Conservation (phyloP, 2,888 invertebrate genomes). For the Amiota mariae region DNA sequence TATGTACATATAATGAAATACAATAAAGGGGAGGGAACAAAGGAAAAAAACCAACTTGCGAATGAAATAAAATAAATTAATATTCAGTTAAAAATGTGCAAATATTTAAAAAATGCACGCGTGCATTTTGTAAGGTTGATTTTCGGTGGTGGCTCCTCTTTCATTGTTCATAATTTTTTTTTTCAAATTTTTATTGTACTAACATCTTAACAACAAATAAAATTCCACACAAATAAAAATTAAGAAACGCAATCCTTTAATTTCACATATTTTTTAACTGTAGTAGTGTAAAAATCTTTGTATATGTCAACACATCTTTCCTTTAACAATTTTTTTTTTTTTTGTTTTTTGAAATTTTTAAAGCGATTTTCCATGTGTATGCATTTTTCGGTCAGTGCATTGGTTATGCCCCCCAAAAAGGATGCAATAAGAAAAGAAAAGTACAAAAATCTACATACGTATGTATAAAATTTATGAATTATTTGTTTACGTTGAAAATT, state of each 20-base stretch:
- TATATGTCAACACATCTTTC: too few relatives aligned
- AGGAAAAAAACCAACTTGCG: background rate
- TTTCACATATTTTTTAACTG: too few relatives aligned
- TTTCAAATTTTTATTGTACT: too few relatives aligned
- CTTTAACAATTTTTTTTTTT: constrained; percentile 13
- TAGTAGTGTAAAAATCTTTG: too few relatives aligned
- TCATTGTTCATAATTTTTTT: constrained; percentile 17
- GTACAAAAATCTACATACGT: background rate
- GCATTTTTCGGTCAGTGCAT: constrained; percentile 46
- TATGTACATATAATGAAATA: background rate
- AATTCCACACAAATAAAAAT: too few relatives aligned
- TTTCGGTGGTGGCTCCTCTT: constrained; percentile 34
- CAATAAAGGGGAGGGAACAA: background rate
- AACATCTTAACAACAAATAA: too few relatives aligned
- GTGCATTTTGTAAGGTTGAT: constrained; percentile 25
- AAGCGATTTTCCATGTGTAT: constrained; percentile 26
- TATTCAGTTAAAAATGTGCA: constrained; percentile 63
- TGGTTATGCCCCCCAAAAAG: constrained; percentile 1
- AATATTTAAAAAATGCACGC: constrained; percentile 55
- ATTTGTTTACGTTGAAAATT: constrained; percentile 58
- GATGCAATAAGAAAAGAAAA: background rate
- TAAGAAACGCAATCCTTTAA: too few relatives aligned
- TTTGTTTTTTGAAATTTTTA: constrained; percentile 27
- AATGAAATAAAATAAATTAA: constrained; percentile 58
- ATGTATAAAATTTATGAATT: constrained; percentile 58